phyloP scores from a whole-genome alignment of 2,888 invertebrate species.

The Eristalinus aeneus region DNA sequence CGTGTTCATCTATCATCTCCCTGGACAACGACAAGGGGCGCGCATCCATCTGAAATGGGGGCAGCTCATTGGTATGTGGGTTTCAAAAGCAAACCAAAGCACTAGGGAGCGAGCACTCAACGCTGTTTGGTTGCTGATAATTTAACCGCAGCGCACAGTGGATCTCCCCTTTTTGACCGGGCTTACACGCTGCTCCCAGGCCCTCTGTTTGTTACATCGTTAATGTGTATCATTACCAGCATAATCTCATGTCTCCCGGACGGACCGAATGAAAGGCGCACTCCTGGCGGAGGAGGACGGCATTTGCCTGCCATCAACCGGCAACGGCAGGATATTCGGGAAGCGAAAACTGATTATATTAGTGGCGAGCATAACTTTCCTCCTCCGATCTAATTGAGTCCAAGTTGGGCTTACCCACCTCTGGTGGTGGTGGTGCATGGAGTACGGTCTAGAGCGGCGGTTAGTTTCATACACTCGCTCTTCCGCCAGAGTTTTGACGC shows the following conservation, averaged over 20 bases:
- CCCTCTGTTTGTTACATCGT: slow-evolving; percentile 64
- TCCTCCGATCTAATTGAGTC: slow-evolving; percentile 66
- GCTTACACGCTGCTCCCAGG: slow-evolving; percentile 1
- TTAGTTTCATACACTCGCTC: slow-evolving; percentile 6
- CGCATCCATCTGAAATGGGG: slow-evolving; percentile 18
- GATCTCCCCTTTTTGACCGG: slow-evolving; percentile 20
- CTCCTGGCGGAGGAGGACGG: neutral
- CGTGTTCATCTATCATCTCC: neutral
- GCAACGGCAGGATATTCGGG: slow-evolving; percentile 35
- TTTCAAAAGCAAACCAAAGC: slow-evolving; percentile 4
- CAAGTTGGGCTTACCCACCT: slow-evolving; percentile 45
- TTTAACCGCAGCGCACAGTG: slow-evolving; percentile 40
- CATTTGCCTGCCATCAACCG: neutral
- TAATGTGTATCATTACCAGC: slow-evolving; percentile 70
- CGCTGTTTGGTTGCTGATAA: slow-evolving; percentile 49
- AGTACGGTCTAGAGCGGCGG: slow-evolving; percentile 5
- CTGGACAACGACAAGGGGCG: neutral
- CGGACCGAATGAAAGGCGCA: slow-evolving; percentile 16
- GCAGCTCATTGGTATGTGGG: slow-evolving; percentile 32
- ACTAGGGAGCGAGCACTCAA: slow-evolving; percentile 17
- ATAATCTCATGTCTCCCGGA: slow-evolving; percentile 50
- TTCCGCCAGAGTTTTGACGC: slow-evolving; percentile 1
- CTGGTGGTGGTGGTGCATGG: neutral
- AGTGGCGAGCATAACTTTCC: slow-evolving; percentile 68
- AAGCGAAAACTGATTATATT: slow-evolving; percentile 67